Evolutionary conservation across 2,888 invertebrate genomes (phyloP), one percentile per base, ranked within the genome.

Genomic region (Deladenus siricidicola): DNA sequence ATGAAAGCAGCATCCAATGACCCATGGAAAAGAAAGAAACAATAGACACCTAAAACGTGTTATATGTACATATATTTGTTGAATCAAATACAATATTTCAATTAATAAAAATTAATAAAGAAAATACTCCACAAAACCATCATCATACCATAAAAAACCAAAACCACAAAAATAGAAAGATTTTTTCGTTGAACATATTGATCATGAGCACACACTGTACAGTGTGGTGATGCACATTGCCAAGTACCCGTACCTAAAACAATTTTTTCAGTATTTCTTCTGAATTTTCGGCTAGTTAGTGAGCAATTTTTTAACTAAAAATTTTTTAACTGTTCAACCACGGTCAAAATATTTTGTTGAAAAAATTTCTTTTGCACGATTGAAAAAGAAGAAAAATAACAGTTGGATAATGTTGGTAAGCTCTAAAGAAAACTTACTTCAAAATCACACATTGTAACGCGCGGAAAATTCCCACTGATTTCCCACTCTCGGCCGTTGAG

Each of bases 391-490:
- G n/a, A n/a, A n/a, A n/a, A n/a, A n/a, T n/a, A n/a, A n/a, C n/a
- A n/a, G n/a, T n/a, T n/a, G n/a, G n/a, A n/a, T n/a, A n/a, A n/a
- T n/a, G n/a, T n/a, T n/a, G n/a, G n/a, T n/a, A n/a, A n/a, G n/a
- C n/a, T n/a, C n/a, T n/a, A n/a, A n/a, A n/a, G n/a, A n/a, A 14
- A 14, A 34, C 54, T 26, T 54, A 75, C 79, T 67, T 79, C 78
- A 62, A 80, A 80, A 68, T 80, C 80, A 65, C 80, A 80, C 78
- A 80, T 76, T 17, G 80, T 80, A 24, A 80, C 79, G 54, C 78
- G 70, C 3, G 74, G 76, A 24, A 30, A 34, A 42, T 50, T 29
- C 17, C 24, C 49, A 29, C 72, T 72, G 45, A 75, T 73, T 66
- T 77, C 76, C 80, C 79, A 80, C 67, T 77, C 78, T 23, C 72